Base-by-base conservation (phyloP, 2,797 vertebrate genomes). In the Rhynchotus rufescens region DNA sequence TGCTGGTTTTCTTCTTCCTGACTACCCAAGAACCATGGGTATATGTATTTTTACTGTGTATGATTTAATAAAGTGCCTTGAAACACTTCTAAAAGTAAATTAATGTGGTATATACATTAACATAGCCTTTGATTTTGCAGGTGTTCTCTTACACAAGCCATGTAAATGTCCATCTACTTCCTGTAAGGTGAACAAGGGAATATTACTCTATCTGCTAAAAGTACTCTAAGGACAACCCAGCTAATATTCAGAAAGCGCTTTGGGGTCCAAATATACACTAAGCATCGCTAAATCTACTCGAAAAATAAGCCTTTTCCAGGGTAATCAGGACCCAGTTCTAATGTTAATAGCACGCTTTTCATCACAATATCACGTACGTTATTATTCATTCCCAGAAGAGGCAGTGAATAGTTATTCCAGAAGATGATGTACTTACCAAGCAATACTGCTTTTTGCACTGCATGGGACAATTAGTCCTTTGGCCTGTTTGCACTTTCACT, bases 361-460 rank as follows among this genome's bases (percentile, higher is more conserved):
- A 84, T 77, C 84, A 84, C 61, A 84, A 68, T 68, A 96, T 79
- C 73, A 60, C 81, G 65, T 28, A 56, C 10, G 7, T 85, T 76
- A 69, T 81, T 90, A 84, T 77, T 89, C 64, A 86, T 68, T 81
- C 49, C 68, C 57, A 32, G 68, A 86, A 85, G 0, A 86, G 38
- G 69, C 59, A 92, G 67, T 0, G 0, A 69, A 64, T 45, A 80
- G 59, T 64, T 89, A 86, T 42, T 36, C 42, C 60, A 80, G 60
- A 60, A 89, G 84, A 44, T 76, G 60, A 47, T 23, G 88, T 62
- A 91, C 97, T 97, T 96, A 98, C 98, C 88, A 96, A 92, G 83
- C 95, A 96, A 40, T 94, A 92, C 81, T 97, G 91, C 45, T 97
- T 98, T 83, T 94, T 97, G 92, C 93, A 94, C 76, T 89, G 95